phyloP scores from a whole-genome alignment of 2,888 invertebrate species.

The Tethea ocularis region DNA sequence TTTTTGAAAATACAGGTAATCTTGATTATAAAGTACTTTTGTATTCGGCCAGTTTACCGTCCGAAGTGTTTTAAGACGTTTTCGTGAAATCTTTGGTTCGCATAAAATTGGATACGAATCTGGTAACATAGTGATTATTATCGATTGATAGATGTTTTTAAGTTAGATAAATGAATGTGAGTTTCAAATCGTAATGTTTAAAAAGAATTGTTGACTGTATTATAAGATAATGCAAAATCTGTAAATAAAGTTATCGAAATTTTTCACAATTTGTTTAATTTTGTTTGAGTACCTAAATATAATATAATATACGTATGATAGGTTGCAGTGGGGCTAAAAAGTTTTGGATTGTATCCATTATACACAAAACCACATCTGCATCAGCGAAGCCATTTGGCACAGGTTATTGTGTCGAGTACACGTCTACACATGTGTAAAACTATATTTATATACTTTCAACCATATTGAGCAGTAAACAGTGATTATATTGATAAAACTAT shows the following conservation, averaged over 20 bases:
- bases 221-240: conserved; percentile 81
- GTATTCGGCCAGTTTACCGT: conserved; percentile 59
- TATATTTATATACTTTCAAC: neutral
- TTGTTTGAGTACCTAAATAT: neutral
- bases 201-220: conserved; percentile 80
- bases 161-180: conserved; percentile 80
- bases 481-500: no score
- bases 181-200: conserved; percentile 74
- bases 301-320: neutral
- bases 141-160: conserved; percentile 75
- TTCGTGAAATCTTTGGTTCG: conserved; percentile 36
- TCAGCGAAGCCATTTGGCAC: conserved; percentile 61
- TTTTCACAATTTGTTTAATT: conserved; percentile 54
- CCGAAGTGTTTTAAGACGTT: conserved; percentile 45
- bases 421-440: conserved; percentile 26
- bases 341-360: conserved; percentile 77
- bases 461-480: neutral
- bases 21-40: conserved; percentile 22
- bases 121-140: conserved; percentile 62
- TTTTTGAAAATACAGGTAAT: conserved; percentile 8
- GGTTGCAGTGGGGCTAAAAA: conserved; percentile 47
- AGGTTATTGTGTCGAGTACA: conserved; percentile 52
- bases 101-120: conserved; percentile 53
- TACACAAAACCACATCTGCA: conserved; percentile 66
- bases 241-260: conserved; percentile 82